phyloP scores from a whole-genome alignment of 2,113 vertebrate species.

The Menura novaehollandiae region DNA sequence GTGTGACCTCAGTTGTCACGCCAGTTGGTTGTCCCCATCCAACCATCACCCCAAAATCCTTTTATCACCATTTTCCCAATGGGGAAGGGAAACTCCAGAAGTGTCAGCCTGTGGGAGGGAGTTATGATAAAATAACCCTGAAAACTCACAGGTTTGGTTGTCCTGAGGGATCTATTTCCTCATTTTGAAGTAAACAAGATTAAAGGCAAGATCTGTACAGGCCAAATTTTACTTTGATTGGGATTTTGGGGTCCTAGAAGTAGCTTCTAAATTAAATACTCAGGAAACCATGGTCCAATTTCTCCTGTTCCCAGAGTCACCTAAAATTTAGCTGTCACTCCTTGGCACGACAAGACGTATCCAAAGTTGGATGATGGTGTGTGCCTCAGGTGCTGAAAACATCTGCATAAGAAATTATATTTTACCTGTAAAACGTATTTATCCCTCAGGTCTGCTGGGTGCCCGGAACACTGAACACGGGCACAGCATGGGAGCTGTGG shows the following conservation, averaged over 20 bases:
- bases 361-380: accelerated
- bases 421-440: background rate
- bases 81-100: background rate
- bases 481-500: accelerated
- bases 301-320: background rate
- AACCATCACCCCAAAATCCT: background rate
- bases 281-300: background rate
- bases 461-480: background rate
- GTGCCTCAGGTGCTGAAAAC: background rate
- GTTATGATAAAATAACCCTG: background rate
- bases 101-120: background rate
- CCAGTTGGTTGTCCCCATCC: background rate
- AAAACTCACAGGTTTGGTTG: background rate
- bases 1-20: background rate
- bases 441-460: background rate
- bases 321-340: background rate
- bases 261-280: background rate
- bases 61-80: background rate
- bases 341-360: background rate
- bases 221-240: background rate
- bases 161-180: background rate
- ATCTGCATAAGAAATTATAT: background rate
- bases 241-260: accelerated
- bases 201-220: background rate
- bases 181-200: background rate